phyloP scores from a whole-genome alignment of 2,888 invertebrate genomes.

The Danaus chrysippus region DNA sequence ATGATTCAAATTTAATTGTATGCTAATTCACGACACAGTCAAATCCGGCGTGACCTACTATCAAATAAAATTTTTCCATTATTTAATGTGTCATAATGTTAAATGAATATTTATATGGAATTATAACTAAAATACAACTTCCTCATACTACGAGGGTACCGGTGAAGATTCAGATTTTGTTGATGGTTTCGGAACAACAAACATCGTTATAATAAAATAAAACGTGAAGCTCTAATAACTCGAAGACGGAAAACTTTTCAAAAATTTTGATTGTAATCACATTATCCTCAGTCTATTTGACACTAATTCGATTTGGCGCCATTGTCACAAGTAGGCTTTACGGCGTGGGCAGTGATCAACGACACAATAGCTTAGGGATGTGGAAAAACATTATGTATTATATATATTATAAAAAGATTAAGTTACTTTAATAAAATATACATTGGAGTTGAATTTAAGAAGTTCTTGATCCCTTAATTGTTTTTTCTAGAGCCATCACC shows the following conservation, averaged over 20 bases:
- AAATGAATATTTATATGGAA: too few relatives aligned
- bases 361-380: constrained; percentile 3
- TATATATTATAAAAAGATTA: too few relatives aligned
- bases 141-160: too few relatives aligned
- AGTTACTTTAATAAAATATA: too few relatives aligned
- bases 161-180: too few relatives aligned
- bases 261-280: constrained; percentile 28
- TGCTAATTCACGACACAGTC: constrained; percentile 20
- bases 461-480: too few relatives aligned
- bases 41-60: constrained; percentile 15
- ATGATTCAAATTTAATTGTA: constrained; percentile 26
- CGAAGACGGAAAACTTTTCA: constrained; percentile 14
- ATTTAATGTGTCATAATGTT: too few relatives aligned
- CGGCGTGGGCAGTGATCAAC: constrained; percentile 6
- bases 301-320: constrained; percentile 41
- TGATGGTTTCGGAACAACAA: too few relatives aligned
- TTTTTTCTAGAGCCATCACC: too few relatives aligned
- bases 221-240: constrained; percentile 16
- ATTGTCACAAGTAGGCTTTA: constrained; percentile 10
- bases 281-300: constrained; percentile 41
- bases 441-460: too few relatives aligned
- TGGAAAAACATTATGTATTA: neutral
- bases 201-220: too few relatives aligned
- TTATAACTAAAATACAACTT: too few relatives aligned
- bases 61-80: constrained; percentile 4